phyloP scores from a whole-genome alignment of 2,797 vertebrate genomes.

The Notolabrus celidotus region DNA sequence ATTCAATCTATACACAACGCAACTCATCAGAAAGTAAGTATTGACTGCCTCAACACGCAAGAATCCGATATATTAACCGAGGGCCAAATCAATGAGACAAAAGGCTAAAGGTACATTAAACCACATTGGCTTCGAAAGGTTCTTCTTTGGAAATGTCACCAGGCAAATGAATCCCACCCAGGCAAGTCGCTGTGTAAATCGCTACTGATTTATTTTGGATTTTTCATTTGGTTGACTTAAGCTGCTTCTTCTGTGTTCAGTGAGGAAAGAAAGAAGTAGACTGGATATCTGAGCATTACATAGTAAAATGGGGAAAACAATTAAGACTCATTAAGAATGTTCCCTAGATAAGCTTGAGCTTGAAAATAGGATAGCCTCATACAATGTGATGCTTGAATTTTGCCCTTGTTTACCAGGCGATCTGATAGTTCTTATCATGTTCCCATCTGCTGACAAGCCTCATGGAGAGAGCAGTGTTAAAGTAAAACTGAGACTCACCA shows the following conservation, averaged over 20 bases:
- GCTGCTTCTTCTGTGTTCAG: constrained; percentile 54
- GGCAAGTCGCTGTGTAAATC: constrained; percentile 67
- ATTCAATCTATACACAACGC: constrained; percentile 76
- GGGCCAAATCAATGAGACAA: constrained; percentile 78
- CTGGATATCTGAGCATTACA: constrained; percentile 39
- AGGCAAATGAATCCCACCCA: constrained; percentile 77
- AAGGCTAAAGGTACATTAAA: constrained; percentile 83
- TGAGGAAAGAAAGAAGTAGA: constrained; percentile 50
- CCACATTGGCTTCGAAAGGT: constrained; percentile 67
- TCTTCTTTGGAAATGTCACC: constrained; percentile 81
- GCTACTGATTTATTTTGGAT: constrained; percentile 71
- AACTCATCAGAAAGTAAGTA: constrained; percentile 77
- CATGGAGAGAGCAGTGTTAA: too few relatives aligned
- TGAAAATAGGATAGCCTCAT: not conserved
- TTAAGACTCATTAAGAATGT: constrained; percentile 14
- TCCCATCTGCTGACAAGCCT: too few relatives aligned
- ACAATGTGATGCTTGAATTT: too few relatives aligned
- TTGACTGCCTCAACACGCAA: constrained; percentile 68
- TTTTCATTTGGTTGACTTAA: constrained; percentile 68
- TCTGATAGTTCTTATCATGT: too few relatives aligned
- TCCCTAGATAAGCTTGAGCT: too few relatives aligned
- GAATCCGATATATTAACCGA: constrained; percentile 79
- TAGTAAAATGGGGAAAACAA: constrained; percentile 35
- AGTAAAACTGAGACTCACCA: too few relatives aligned
- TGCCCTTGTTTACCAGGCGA: too few relatives aligned